Evolutionary conservation across 2,888 invertebrate species (phyloP), one percentile per base, ranked within the genome.

Genomic region (Drosophila hawaiiensis): DNA sequence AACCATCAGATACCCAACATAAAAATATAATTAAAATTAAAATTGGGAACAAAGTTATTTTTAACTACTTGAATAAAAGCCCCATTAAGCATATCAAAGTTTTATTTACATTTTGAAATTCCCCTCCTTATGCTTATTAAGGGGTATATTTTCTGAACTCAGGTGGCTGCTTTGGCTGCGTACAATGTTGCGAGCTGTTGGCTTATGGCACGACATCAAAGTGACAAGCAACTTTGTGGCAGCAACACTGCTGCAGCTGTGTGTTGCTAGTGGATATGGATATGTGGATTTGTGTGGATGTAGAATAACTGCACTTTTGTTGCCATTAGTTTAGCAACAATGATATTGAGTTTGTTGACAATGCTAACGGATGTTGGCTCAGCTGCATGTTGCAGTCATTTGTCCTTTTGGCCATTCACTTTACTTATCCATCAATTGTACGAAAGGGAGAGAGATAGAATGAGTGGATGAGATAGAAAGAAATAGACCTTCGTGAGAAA

Each of bases 341-440:
- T 83, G 88, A 54, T 83, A 85, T 73, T 82, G 65, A 80, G 65
- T 77, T 69, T 89, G 83, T 84, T 79, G 74, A 77, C 84, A 87
- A 68, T 65, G 73, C 66, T 82, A 84, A 87, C 84, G 84, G 87
- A 78, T 86, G 88, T 80, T 83, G 78, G 82, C 82, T 86, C 86
- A 89, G 89, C 83, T 83, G 84, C 86, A 75, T 53, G 61, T 66
- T 62, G 70, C 73, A 70, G 79, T 89, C 87, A 86, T 82, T 87
- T 89, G 76, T 76, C 76, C 76, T 76, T 76, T 68, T 79, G 54
- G 19, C 63, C 68, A 76, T 63, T 76, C 75, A 76, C 75, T 61
- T 68, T 19, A 56, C 52, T 25, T 60, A 65, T 65, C 73, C 50
- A 35, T 64, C 54, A 55, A 50, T 43, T 35, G 4, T n/a, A n/a